Evolutionary conservation across 2,113 vertebrate species (phyloP).

Genomic region (Camelus dromedarius): DNA sequence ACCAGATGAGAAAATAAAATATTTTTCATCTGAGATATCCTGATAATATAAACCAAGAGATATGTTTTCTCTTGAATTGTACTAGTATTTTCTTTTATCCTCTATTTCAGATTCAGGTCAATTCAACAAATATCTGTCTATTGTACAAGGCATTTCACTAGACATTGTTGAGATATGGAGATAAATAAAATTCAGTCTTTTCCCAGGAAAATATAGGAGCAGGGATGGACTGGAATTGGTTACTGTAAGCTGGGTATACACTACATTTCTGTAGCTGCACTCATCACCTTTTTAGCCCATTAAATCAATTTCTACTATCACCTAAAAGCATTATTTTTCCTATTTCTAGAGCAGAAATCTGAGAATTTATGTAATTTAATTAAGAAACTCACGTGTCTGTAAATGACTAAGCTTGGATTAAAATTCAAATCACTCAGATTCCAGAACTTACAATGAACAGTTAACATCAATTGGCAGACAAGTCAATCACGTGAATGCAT

Average conservation of each 20-base stretch:
- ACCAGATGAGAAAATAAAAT: constrained; percentile 31
- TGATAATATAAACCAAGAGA: neutral
- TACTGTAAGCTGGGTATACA: neutral
- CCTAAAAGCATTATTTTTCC: neutral
- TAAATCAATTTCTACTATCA: neutral
- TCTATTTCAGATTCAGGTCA: neutral
- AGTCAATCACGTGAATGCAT: neutral
- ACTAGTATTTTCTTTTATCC: neutral
- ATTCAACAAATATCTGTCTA: neutral
- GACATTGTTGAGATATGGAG: neutral
- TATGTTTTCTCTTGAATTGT: constrained; percentile 19
- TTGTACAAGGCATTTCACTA: neutral
- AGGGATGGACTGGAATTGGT: neutral
- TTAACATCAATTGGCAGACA: neutral
- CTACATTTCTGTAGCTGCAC: neutral
- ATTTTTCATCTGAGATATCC: constrained; percentile 8
- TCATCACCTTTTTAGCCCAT: neutral
- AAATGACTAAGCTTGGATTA: neutral
- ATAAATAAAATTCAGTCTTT: neutral
- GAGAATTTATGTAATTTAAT: neutral
- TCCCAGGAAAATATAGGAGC: neutral
- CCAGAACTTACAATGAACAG: neutral
- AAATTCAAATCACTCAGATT: neutral
- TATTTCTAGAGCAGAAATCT: neutral
- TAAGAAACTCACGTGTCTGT: neutral